phyloP scores from a whole-genome alignment of 64 coral and sea anemone species.

The Pocillopora verrucosa region DNA sequence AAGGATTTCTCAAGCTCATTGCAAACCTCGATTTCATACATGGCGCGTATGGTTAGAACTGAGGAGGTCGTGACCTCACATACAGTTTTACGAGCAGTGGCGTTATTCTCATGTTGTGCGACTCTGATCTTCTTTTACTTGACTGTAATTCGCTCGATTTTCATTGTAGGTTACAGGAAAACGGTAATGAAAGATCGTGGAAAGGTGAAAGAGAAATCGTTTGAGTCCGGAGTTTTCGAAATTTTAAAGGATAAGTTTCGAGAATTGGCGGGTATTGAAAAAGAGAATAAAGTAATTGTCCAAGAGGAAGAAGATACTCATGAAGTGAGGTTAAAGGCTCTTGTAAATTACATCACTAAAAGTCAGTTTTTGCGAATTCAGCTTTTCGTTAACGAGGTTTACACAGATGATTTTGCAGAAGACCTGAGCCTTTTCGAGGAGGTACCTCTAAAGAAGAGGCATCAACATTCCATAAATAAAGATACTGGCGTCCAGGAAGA shows the following conservation, averaged over 20 bases:
- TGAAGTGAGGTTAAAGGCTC: conserved; percentile 35
- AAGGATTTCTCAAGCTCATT: conserved; percentile 43
- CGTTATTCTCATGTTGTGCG: conserved; percentile 46
- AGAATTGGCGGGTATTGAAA: conserved; percentile 36
- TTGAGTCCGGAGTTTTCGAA: conserved; percentile 42
- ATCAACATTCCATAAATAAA: background rate
- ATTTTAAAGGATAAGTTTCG: conserved; percentile 43
- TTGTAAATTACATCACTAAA: conserved; percentile 47
- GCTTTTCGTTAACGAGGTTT: conserved; percentile 40
- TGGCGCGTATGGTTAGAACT: conserved; percentile 43
- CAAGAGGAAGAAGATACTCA: conserved; percentile 33
- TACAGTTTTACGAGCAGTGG: background rate
- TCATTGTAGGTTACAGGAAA: conserved; percentile 42
- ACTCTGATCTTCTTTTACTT: conserved; percentile 61
- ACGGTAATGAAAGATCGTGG: conserved; percentile 26
- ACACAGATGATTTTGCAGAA: conserved; percentile 47
- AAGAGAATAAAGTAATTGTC: background rate
- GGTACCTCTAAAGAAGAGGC: background rate
- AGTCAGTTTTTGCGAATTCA: conserved; percentile 54
- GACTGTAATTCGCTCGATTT: conserved; percentile 51
- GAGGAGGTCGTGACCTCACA: conserved; percentile 3
- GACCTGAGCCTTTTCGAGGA: conserved; percentile 31
- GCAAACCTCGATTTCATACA: conserved; percentile 52
- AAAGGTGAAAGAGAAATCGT: background rate
- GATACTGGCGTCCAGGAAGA: background rate